A percentile compares a stretch with the other conserved stretches of the same genome.
These are phyloP conservation scores for Acrobeloides nanus DNA, from an alignment of 2,888 invertebrate genomes.

Conservation along the genomic window DNA sequence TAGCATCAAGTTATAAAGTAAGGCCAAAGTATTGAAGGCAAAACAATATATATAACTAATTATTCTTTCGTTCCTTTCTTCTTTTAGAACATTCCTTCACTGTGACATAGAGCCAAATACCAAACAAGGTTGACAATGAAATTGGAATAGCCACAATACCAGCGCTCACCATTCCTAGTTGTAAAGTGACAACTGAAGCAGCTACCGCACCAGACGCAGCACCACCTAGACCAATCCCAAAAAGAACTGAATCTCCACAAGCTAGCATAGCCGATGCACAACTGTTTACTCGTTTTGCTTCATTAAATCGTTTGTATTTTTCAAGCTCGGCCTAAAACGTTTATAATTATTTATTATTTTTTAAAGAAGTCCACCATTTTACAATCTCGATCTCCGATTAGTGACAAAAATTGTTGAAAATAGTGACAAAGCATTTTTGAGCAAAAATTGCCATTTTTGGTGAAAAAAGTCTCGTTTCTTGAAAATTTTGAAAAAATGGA, in stretches of 20 bases:
- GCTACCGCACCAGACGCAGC: conserved; percentile 42
- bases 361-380: not conserved
- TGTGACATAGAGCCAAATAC: conserved; percentile 49
- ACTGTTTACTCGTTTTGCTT: conserved; percentile 46
- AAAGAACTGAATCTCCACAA: conserved; percentile 48
- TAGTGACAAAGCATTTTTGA: no score
- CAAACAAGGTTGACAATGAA: conserved; percentile 39
- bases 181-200: conserved; percentile 41
- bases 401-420: no score
- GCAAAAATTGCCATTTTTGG: no score
- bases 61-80: no score
- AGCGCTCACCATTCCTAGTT: conserved; percentile 45
- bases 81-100: no score
- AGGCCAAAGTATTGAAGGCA: no score
- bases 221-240: conserved; percentile 43
- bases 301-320: conserved; percentile 44
- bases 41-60: no score
- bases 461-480: no score
- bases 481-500: no score
- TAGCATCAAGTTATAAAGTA: no score
- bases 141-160: conserved; percentile 52
- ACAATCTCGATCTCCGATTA: no score
- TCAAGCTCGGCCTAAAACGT: conserved; percentile 50
- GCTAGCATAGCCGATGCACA: conserved; percentile 45
- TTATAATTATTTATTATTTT: not conserved